phyloP scores from a whole-genome alignment of 2,797 vertebrate species.

The Pseudomugil tenellus region DNA sequence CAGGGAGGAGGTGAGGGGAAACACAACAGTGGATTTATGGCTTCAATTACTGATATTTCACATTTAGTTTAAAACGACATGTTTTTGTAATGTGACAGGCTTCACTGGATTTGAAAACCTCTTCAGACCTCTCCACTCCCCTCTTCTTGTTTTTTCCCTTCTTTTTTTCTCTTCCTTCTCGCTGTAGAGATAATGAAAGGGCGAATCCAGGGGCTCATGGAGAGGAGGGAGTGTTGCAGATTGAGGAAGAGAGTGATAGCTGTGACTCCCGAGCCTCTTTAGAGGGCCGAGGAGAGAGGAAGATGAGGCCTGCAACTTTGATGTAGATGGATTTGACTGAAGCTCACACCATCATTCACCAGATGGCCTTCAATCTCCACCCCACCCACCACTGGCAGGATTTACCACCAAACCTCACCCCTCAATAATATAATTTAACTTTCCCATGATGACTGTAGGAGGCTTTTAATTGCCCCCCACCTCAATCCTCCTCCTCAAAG shows the following conservation, averaged over 20 bases:
- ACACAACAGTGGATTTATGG: slow-evolving; percentile 90
- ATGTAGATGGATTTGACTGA: slow-evolving; percentile 70
- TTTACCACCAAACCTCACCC: slow-evolving; percentile 57
- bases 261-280: slow-evolving; percentile 74
- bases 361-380: slow-evolving; percentile 37
- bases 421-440: slow-evolving; percentile 63
- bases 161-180: slow-evolving; percentile 52
- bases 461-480: slow-evolving; percentile 11
- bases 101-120: slow-evolving; percentile 88
- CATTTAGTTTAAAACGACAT: slow-evolving; percentile 95
- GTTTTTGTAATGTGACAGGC: slow-evolving; percentile 95
- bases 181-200: slow-evolving; percentile 84
- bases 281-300: slow-evolving; percentile 46
- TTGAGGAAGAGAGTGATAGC: slow-evolving; percentile 72
- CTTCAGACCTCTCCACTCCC: slow-evolving; percentile 83
- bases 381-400: slow-evolving; percentile 54
- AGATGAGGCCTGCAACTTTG: slow-evolving; percentile 63
- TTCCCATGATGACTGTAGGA: slow-evolving; percentile 41
- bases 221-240: slow-evolving; percentile 12
- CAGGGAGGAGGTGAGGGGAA: slow-evolving; percentile 57
- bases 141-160: slow-evolving; percentile 40
- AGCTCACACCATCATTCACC: slow-evolving; percentile 59
- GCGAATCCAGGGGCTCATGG: slow-evolving; percentile 37
- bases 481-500: neutral
- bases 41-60: slow-evolving; percentile 96